These are phyloP conservation scores for Kuschelorhynchus macadamiae DNA, from an alignment of 2,888 invertebrate genomes.

Conservation along the genomic window DNA sequence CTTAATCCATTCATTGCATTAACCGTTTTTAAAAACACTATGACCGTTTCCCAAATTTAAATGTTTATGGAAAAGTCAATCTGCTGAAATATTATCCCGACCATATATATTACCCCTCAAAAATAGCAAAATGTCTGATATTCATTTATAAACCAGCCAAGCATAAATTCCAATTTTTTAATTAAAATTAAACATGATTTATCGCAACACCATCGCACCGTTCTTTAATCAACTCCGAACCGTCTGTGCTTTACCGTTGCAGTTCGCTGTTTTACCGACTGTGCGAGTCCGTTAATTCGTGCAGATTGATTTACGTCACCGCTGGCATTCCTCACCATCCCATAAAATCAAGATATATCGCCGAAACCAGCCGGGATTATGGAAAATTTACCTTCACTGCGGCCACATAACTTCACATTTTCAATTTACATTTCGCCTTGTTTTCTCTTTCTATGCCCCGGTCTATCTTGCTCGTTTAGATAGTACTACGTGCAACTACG, in stretches of 20 bases:
- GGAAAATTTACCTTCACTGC: slow-evolving; percentile 59
- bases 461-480: slow-evolving; percentile 16
- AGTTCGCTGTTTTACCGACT: slow-evolving; percentile 48
- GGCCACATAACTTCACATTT: slow-evolving; percentile 43
- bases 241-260: slow-evolving; percentile 41
- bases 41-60: too few species aligned
- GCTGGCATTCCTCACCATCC: slow-evolving; percentile 63
- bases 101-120: background rate
- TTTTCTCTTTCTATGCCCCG: slow-evolving; percentile 20
- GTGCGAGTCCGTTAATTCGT: slow-evolving; percentile 63
- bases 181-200: slow-evolving; percentile 45
- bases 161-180: slow-evolving; percentile 48
- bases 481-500: slow-evolving; percentile 1
- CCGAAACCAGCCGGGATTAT: slow-evolving; percentile 60
- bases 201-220: slow-evolving; percentile 33
- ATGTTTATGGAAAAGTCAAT: too few species aligned
- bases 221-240: slow-evolving; percentile 47
- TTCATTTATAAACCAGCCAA: slow-evolving; percentile 1
- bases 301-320: slow-evolving; percentile 67
- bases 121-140: background rate
- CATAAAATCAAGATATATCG: slow-evolving; percentile 66
- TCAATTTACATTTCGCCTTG: slow-evolving; percentile 38
- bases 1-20: too few species aligned
- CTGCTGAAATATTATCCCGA: background rate
- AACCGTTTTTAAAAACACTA: too few species aligned